phyloP scores from a whole-genome alignment of 2,797 vertebrate genomes.

The Rallus crepitans region DNA sequence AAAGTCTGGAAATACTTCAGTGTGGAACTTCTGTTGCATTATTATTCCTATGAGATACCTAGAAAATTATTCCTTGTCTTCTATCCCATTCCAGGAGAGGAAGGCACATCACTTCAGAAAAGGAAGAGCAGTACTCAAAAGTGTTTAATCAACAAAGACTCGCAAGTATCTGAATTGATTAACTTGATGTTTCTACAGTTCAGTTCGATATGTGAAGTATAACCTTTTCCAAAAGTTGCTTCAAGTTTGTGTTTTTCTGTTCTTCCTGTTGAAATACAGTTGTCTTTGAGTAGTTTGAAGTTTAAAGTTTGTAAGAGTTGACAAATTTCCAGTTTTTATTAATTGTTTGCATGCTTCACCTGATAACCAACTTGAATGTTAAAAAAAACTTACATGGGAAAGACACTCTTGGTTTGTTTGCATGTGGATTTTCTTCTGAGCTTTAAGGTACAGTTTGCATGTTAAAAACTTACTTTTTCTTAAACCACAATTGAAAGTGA shows the following conservation, averaged over 20 bases:
- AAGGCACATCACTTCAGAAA: constrained; percentile 79
- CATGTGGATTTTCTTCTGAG: constrained; percentile 69
- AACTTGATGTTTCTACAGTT: constrained; percentile 13
- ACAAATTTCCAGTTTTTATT: background rate
- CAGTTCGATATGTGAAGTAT: background rate
- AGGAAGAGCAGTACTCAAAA: constrained; percentile 78
- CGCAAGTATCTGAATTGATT: constrained; percentile 18
- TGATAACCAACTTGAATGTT: constrained; percentile 33
- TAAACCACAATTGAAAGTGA: constrained; percentile 20
- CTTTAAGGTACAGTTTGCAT: constrained; percentile 63
- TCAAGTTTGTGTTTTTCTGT: constrained; percentile 10
- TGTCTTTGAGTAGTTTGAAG: constrained; percentile 38
- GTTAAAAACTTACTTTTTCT: constrained; percentile 44
- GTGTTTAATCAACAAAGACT: constrained; percentile 68
- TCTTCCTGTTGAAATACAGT: constrained; percentile 31
- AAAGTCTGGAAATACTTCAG: background rate
- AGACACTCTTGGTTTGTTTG: constrained; percentile 6
- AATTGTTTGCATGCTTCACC: constrained; percentile 33
- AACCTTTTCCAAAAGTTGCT: background rate
- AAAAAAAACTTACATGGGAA: background rate
- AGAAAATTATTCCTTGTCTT: background rate
- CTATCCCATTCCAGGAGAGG: constrained; percentile 70
- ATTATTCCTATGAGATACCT: background rate
- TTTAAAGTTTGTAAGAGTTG: constrained; percentile 55
- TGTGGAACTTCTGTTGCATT: background rate